Base-by-base conservation (phyloP, 2,888 invertebrate genomes). In the Tenthredo livida region DNA sequence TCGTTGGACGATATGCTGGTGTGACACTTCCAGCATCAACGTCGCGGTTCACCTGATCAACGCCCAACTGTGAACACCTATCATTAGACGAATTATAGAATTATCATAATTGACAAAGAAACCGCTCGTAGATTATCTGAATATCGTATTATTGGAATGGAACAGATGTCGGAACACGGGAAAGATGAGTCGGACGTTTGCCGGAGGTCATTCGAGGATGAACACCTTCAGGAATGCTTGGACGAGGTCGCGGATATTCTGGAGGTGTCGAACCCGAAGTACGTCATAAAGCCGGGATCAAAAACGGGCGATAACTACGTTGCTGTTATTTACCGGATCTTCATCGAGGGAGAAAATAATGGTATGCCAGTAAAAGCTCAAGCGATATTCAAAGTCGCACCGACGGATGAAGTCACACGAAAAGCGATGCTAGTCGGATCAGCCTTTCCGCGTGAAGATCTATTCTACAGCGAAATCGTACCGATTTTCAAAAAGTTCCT, bases 301-400 rank as follows among this genome's bases (percentile, higher is more conserved):
- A 85, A 87, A 15, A 80, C 84, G 25, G 88, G 88, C 15, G 88
- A 89, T 17, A 89, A 89, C 84, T 89, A 86, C 61, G 29, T 87
- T 2, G 87, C 88, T 0, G 33, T 86, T 10, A 65, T 88, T 29
- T 87, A 86, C 84, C 87, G 88, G 12, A 78, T 85, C 5, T 25
- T 80, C 9, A 87, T 89, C 61, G 84, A 87, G 37, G 87, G 88
- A 5, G 78, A 29, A 7, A 82, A 84, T n/a, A 84, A 88, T 33
- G 85, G 87, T 10, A 65, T 84, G 17, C 40, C 54, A 2, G 9
- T 15, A 15, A 37, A 72, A 21, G 25, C 21, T 17, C 21, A 3
- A 17, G 25, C 58, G n/a, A 72, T 84, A n/a, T 33, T 84, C 17
- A 84, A 84, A 84, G 50, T 70, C 3, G 21, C 72, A 10, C 84